Percentiles rank a stretch among this genome's conserved stretches.
Conservation (phyloP, 2,113 vertebrate species). For the Meriones unguiculatus region DNA sequence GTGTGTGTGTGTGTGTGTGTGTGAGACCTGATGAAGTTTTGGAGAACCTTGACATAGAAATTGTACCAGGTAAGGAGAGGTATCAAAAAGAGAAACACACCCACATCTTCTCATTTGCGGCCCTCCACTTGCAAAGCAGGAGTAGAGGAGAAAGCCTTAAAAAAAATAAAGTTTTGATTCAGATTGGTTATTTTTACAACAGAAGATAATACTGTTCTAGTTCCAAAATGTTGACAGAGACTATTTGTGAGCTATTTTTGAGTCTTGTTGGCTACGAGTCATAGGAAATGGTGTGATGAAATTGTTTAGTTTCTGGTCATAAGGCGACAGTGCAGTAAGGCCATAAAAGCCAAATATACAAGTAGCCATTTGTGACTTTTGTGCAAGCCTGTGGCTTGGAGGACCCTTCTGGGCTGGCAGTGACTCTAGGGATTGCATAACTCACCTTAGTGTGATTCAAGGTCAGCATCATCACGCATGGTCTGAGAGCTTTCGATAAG, state of each 20-base stretch:
- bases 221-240: not conserved
- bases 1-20: not conserved
- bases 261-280: not conserved
- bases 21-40: not conserved
- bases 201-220: conserved; percentile 53
- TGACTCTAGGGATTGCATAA: conserved; percentile 74
- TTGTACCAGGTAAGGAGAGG: too few relatives aligned
- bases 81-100: not conserved
- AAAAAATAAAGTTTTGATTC: conserved; percentile 39
- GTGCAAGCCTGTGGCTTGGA: conserved; percentile 57
- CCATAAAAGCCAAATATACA: not conserved
- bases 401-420: conserved; percentile 61
- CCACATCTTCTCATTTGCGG: not conserved
- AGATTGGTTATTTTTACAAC: conserved; percentile 46
- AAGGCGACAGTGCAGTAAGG: not conserved
- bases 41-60: not conserved
- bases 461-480: conserved; percentile 75
- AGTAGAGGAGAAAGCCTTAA: not conserved
- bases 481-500: conserved; percentile 78
- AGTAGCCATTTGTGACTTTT: not conserved
- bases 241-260: not conserved
- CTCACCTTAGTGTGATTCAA: conserved; percentile 77
- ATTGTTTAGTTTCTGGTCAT: not conserved
- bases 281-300: not conserved
- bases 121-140: not conserved